Evolutionary conservation across 2,797 vertebrate species (phyloP), one percentile per base, ranked within the genome.

Genomic region (Sebastes taczanowskii): DNA sequence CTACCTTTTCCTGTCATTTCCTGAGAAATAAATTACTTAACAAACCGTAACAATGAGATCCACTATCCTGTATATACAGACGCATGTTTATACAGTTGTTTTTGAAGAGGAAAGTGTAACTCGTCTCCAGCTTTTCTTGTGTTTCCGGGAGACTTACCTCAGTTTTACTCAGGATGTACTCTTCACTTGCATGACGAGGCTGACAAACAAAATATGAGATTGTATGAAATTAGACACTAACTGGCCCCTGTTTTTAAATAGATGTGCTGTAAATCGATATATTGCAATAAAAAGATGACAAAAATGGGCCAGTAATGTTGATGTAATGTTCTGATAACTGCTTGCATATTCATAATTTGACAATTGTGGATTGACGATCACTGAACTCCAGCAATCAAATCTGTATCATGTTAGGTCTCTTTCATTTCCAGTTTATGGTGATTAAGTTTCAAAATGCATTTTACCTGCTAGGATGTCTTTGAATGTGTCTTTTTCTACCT

Each of bases 161-260:
- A 81, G 76, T 76, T 84, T 78, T 59, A 79, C 87, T 91, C 88
- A 90, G 89, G 91, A 89, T 68, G 34, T 78, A 13, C 84, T 87
- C 84, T 84, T 84, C 72, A 10, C 78, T 38, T 83, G 74, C 85
- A 82, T 78, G 74, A 81, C 10, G 11, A 78, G 64, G 74, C 81
- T 60, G 32, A 56, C 72, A 30, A 23, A 55, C n/a, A 3, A 49
- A 34, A 35, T 10, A 56, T 3, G 25, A 74, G 64, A 73, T 35
- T 77, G 70, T 82, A 71, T n/a, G 32, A 59, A 77, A 75, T 53
- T 25, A 27, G 46, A 84, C 67, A 55, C 16, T 23, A 23, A 53
- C 60, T 56, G 49, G 34, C 59, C n/a, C 64, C 42, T 53, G 30
- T n/a, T 75, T 71, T 74, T 55, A 71, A 73, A 46, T 32, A 30